phyloP scores from a whole-genome alignment of 2,113 vertebrate genomes.

The Apeltes quadracus region DNA sequence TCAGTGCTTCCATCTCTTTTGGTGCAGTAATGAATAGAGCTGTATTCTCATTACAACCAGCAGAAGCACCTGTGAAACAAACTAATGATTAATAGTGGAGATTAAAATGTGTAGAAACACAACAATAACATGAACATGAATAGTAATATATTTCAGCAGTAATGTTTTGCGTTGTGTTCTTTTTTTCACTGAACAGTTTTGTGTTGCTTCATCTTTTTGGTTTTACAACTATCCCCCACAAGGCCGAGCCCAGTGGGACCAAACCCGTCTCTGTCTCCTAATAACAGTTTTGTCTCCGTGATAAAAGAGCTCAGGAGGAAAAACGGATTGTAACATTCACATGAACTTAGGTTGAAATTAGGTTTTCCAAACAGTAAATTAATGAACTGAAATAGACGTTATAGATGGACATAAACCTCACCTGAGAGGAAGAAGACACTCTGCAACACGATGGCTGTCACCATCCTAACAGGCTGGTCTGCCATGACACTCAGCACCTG shows the following conservation, averaged over 20 bases:
- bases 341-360: not conserved
- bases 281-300: not conserved
- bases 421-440: slow-evolving; percentile 1
- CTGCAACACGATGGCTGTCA: not conserved
- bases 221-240: not conserved
- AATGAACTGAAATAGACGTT: not conserved
- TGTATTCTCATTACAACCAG: too few species aligned
- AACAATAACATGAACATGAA: not conserved
- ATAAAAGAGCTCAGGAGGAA: not conserved
- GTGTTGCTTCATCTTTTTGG: not conserved
- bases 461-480: not conserved
- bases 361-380: not conserved
- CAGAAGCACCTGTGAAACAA: slow-evolving; percentile 14
- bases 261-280: not conserved
- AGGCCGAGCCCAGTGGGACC: not conserved
- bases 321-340: not conserved
- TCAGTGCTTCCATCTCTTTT: too few species aligned
- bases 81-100: not conserved
- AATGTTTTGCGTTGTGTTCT: not conserved
- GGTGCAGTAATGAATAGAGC: too few species aligned
- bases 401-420: not conserved
- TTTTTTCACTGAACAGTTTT: not conserved
- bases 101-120: not conserved
- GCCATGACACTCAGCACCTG: not conserved
- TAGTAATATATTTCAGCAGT: not conserved